These are phyloP conservation scores for Magallana angulata DNA, from an alignment of 1,140 invertebrate species.

Conservation along the genomic window DNA sequence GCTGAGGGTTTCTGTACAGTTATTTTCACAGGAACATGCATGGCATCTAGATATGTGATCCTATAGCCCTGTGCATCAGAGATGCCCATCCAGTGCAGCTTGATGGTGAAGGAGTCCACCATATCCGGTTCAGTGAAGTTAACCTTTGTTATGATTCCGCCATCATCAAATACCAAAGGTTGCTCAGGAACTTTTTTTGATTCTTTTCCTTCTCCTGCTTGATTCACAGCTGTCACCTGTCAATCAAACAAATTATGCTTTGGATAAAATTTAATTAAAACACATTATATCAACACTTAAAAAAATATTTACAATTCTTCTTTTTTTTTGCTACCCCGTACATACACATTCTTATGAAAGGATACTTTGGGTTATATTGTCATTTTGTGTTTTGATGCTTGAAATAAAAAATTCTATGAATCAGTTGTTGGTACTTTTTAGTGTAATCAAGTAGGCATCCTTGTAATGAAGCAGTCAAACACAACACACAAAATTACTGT, in stretches of 20 bases:
- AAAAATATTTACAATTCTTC: too few species aligned
- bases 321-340: too few species aligned
- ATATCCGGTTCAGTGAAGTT: not conserved
- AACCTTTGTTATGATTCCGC: not conserved
- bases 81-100: not conserved
- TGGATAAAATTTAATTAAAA: too few species aligned
- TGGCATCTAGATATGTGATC: not conserved
- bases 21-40: not conserved
- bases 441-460: too few species aligned
- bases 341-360: too few species aligned
- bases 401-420: too few species aligned
- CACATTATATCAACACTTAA: too few species aligned
- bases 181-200: not conserved
- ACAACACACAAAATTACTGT: too few species aligned
- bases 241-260: not conserved
- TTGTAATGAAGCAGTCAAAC: too few species aligned
- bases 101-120: not conserved
- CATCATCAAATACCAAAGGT: not conserved
- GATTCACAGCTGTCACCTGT: slow-evolving; percentile 16
- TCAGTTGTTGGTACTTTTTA: too few species aligned
- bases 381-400: too few species aligned
- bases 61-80: not conserved
- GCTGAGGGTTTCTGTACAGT: not conserved
- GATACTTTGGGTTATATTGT: too few species aligned
- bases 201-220: not conserved